phyloP scores from a whole-genome alignment of 2,113 vertebrate genomes.

The mouse (Mus musculus) region DNA sequence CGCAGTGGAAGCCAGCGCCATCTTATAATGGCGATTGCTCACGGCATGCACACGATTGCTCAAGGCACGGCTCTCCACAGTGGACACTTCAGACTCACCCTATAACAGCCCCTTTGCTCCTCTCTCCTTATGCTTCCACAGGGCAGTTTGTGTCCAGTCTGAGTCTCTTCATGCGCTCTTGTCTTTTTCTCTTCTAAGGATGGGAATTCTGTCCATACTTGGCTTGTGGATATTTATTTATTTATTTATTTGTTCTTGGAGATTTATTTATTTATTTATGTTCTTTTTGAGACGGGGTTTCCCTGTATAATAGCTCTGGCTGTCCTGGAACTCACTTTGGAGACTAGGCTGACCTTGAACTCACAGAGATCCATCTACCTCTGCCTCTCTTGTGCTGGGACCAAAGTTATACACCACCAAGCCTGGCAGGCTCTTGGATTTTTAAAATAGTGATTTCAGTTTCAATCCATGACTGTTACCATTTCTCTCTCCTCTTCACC shows the following conservation, averaged over 20 bases:
- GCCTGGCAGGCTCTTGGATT: neutral
- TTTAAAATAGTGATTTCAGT: conserved; percentile 2
- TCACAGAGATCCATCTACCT: neutral
- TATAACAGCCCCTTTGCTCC: too few relatives aligned
- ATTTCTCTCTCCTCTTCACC: neutral
- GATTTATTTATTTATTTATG: neutral
- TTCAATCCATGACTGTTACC: neutral
- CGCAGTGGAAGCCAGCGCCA: too few relatives aligned
- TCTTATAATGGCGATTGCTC: too few relatives aligned
- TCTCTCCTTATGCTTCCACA: too few relatives aligned
- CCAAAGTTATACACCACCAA: neutral
- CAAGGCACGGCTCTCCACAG: too few relatives aligned
- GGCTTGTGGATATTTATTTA: neutral
- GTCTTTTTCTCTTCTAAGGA: neutral
- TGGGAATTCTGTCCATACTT: neutral
- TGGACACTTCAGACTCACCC: too few relatives aligned
- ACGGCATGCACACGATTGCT: too few relatives aligned
- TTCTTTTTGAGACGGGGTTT: neutral
- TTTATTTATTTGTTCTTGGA: neutral
- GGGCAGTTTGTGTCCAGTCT: too few relatives aligned
- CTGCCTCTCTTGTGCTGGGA: neutral
- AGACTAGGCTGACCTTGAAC: neutral
- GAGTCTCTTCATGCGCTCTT: too few relatives aligned
- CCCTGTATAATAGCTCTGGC: neutral
- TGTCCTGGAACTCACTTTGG: neutral